Base-by-base conservation (phyloP, 2,797 vertebrate species). In the Bryconaethiops microstoma region DNA sequence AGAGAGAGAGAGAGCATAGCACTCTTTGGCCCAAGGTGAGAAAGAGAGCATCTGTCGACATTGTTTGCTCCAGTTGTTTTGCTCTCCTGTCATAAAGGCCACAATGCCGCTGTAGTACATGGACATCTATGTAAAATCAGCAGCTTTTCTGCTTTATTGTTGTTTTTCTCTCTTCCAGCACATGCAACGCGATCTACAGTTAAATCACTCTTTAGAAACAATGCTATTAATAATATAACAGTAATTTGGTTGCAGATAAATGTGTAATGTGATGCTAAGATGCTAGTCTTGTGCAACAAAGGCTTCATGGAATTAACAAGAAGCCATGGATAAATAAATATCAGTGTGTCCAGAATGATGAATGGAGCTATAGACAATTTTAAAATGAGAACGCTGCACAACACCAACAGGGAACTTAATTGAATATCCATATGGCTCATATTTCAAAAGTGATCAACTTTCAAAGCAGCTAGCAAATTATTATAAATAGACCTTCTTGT, bases 1-100 rank as follows among this genome's bases (percentile, higher is more conserved):
- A 35, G 35, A 35, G 35, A 35, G 35, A 35, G 35, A 35, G 4
- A 2, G 35, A 35, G 4, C 35, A 35, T 35, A 35, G 35, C 2
- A 2, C 35, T 35, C 35, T 74, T 78, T 35, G 42, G 19, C 52
- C 69, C 55, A 74, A 75, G 71, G 83, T 75, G 83, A 75, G 7
- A 14, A 57, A 78, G 78, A 81, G 25, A 69, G 14, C 7, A n/a
- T 60, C 48, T 70, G 72, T 81, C 50, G 75, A 50, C 25, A 68
- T 29, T 48, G 14, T 69, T 62, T 54, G 35, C 50, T 55, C 42
- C 9, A 10, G 55, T 62, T 25, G 9, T 19, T 63, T 39, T 39
- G 21, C 42, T 25, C 60, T 54, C n/a, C 45, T 75, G 64, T 79
- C 62, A 75, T 45, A 23, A 57, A 59, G 23, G 39, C 29, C 29